phyloP scores from a whole-genome alignment of 2,797 vertebrate species.

The Hoplostethus atlanticus region DNA sequence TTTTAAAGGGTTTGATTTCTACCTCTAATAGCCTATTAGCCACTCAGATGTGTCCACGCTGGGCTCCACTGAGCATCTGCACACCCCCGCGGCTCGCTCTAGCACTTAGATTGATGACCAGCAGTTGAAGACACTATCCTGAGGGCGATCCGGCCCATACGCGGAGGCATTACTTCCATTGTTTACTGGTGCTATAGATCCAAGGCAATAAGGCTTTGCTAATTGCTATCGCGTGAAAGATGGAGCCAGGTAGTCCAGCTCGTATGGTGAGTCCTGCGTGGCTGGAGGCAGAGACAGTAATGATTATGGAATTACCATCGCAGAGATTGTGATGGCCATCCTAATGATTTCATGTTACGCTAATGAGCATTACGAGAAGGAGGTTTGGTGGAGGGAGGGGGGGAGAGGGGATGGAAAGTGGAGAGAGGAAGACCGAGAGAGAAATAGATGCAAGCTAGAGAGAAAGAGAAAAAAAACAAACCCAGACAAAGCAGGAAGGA shows the following conservation, averaged over 20 bases:
- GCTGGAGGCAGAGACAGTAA: conserved; percentile 60
- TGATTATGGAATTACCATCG: conserved; percentile 75
- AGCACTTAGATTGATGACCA: conserved; percentile 43
- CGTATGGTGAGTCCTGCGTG: conserved; percentile 28
- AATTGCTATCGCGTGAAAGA: conserved; percentile 61
- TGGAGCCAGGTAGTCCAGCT: conserved; percentile 54
- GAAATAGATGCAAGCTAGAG: conserved; percentile 18
- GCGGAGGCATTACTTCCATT: conserved; percentile 58
- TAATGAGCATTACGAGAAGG: conserved; percentile 75
- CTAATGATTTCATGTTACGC: conserved; percentile 79
- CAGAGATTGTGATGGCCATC: conserved; percentile 73
- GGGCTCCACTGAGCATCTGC: conserved; percentile 4
- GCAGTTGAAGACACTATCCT: conserved; percentile 37
- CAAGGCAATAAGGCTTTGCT: conserved; percentile 66
- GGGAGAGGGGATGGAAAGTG: conserved; percentile 19
- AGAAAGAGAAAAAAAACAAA: conserved; percentile 32
- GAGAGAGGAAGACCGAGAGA: conserved; percentile 3
- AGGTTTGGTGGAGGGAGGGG: conserved; percentile 27
- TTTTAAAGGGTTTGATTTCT: conserved; percentile 12
- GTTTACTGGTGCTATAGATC: conserved; percentile 69
- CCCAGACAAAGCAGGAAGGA: conserved; percentile 29
- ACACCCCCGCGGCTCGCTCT: not conserved
- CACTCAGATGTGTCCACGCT: not conserved
- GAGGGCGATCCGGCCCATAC: conserved; percentile 43
- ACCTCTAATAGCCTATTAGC: conserved; percentile 6